Percentiles rank a stretch among this genome's conserved stretches.
phyloP scores from a whole-genome alignment of 2,113 vertebrate species.

The Atractosteus spatula region DNA sequence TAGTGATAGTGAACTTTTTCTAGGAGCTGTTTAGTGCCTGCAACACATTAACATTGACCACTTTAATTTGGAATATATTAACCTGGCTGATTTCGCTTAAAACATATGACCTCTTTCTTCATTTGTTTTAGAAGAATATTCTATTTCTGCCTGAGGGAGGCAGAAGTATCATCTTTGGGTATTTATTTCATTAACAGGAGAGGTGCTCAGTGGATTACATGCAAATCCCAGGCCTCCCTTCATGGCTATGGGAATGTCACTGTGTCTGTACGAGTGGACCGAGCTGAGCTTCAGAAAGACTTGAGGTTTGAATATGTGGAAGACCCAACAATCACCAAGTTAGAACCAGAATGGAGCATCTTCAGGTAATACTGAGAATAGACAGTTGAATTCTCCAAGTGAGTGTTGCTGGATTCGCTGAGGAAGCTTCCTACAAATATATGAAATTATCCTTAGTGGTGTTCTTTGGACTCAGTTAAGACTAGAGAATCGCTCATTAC shows the following conservation, averaged over 20 bases:
- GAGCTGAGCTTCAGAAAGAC: constrained; percentile 83
- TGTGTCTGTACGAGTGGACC: constrained; percentile 88
- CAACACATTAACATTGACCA: too few relatives aligned
- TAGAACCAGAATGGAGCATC: constrained; percentile 97
- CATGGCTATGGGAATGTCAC: constrained; percentile 79
- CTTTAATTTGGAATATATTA: neutral
- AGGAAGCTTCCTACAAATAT: too few relatives aligned
- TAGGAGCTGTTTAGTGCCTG: too few relatives aligned
- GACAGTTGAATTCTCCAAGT: too few relatives aligned
- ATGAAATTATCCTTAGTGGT: too few relatives aligned
- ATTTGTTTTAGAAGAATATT: neutral
- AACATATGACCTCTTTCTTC: neutral
- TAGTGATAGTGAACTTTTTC: too few relatives aligned
- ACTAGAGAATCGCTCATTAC: too few relatives aligned
- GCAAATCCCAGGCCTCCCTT: constrained; percentile 81
- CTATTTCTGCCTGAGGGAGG: neutral
- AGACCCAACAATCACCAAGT: constrained; percentile 86
- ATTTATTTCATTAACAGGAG: constrained; percentile 64
- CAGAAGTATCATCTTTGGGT: neutral
- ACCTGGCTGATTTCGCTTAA: neutral
- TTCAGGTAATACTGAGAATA: constrained; percentile 69
- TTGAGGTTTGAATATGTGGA: constrained; percentile 90
- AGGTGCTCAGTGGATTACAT: constrained; percentile 81
- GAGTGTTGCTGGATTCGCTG: too few relatives aligned
- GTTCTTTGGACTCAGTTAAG: too few relatives aligned